Evolutionary conservation across 2,113 vertebrate species (phyloP).

Genomic region (Sebastes fasciatus): DNA sequence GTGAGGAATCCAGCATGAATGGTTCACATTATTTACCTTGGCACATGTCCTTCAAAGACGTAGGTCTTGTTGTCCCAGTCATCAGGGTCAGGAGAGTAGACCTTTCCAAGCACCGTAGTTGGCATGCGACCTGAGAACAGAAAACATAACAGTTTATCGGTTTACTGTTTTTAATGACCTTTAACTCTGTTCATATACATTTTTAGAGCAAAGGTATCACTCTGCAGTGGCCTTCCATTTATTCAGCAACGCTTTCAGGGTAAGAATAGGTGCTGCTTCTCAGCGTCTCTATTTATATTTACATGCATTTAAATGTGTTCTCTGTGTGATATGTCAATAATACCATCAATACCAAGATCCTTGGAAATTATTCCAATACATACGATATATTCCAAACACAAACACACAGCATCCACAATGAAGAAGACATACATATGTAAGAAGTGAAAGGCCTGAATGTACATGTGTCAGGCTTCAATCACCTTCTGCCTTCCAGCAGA

Average conservation of each 20-base stretch:
- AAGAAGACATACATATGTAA: not conserved
- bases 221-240: not conserved
- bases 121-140: slow-evolving; percentile 87
- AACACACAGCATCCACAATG: not conserved
- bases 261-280: not conserved
- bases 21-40: slow-evolving; percentile 82
- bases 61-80: slow-evolving; percentile 96
- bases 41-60: slow-evolving; percentile 88
- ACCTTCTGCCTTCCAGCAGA: not conserved
- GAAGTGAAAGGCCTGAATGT: not conserved
- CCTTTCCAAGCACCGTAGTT: slow-evolving; percentile 88
- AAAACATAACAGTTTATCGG: slow-evolving; percentile 14
- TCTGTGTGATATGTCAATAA: not conserved
- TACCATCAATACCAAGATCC: not conserved
- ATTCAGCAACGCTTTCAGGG: not conserved
- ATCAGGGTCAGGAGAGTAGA: slow-evolving; percentile 90
- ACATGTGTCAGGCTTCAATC: not conserved
- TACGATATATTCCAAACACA: not conserved
- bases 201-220: not conserved
- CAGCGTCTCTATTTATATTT: not conserved
- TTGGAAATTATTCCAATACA: not conserved
- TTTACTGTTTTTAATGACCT: not conserved
- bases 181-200: no score
- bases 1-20: not conserved
- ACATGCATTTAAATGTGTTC: not conserved